Base-by-base conservation (phyloP, 1,140 invertebrate genomes). In the Thrips palmi region DNA sequence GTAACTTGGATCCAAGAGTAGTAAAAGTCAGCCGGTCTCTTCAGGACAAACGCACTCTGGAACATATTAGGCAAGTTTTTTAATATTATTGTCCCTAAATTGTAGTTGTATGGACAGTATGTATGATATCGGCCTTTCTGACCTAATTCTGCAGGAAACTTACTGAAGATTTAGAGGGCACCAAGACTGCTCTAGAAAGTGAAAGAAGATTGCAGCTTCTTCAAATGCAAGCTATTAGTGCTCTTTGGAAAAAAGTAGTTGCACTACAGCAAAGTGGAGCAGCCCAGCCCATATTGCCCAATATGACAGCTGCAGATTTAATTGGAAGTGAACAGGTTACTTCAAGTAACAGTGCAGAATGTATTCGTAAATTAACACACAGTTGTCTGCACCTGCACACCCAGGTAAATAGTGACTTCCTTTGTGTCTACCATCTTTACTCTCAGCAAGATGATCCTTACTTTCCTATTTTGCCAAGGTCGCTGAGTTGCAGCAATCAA, bases 151-250 rank as follows among this genome's bases (percentile, higher is more conserved):
- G 24, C 45, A 83, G 78, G 46, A 71, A 80, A 63, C 51, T 85
- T 7, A 74, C 75, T 6, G 71, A 67, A 45, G 80, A 85, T 49
- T 80, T 85, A 73, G 71, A 78, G 51, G 68, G 74, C 4, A 82
- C 81, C 0, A 78, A 81, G 53, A 74, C 74, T 3, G 79, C 80
- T 10, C 50, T 86, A 14, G 81, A 87, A 49, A 82, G 78, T 48
- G 84, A 89, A 54, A 68, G 83, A 32, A 82, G 84, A 49, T 70
- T 88, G 28, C 78, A 87, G 48, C 68, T 82, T 45, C 54, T 89
- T 28, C 84, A 89, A 58, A 81, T 87, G 70, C 83, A 89, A 57
- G 83, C 83, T 3, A 87, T 88, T 41, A 82, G 81, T 52, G 78
- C 79, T 5, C 56, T 91, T 3, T 89, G 84, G 82, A 83, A 84